Conservation (phyloP, 2,113 vertebrate species). For the Mellivora capensis region DNA sequence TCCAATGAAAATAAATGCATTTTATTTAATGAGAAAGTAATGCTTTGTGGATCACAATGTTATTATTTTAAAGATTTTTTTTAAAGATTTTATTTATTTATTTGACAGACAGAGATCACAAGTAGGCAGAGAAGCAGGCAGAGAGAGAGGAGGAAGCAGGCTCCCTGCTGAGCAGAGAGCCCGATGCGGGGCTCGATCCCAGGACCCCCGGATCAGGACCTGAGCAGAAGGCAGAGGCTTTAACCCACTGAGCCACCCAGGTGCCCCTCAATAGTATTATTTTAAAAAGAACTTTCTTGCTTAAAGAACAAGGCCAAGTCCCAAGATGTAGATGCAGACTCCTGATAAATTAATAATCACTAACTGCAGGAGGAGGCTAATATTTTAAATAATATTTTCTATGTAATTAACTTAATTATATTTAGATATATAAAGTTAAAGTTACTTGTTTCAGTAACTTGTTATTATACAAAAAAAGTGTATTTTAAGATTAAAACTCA, state of each 20-base stretch:
- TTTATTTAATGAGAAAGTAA: constrained; percentile 19
- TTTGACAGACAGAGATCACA: no score
- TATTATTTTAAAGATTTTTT: neutral
- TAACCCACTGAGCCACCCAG: no score
- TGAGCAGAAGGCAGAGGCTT: no score
- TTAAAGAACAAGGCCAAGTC: neutral
- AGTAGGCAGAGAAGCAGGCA: no score
- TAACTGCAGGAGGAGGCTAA: neutral
- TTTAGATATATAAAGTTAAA: neutral
- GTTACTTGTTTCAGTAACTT: neutral
- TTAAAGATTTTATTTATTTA: no score
- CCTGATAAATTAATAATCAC: neutral
- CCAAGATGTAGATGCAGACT: neutral
- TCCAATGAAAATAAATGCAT: neutral
- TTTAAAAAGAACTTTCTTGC: neutral
- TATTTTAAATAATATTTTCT: neutral
- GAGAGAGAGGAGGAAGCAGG: no score
- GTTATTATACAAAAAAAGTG: neutral
- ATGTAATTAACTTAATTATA: neutral
- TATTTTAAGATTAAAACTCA: constrained; percentile 50
- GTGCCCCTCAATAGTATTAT: neutral
- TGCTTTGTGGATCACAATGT: neutral
- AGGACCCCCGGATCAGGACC: rapidly evolving
- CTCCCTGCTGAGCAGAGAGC: no score
- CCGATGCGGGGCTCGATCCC: no score